These are phyloP conservation scores for Tamias sibiricus DNA, from an alignment of 2,113 vertebrate species.

Conservation along the genomic window DNA sequence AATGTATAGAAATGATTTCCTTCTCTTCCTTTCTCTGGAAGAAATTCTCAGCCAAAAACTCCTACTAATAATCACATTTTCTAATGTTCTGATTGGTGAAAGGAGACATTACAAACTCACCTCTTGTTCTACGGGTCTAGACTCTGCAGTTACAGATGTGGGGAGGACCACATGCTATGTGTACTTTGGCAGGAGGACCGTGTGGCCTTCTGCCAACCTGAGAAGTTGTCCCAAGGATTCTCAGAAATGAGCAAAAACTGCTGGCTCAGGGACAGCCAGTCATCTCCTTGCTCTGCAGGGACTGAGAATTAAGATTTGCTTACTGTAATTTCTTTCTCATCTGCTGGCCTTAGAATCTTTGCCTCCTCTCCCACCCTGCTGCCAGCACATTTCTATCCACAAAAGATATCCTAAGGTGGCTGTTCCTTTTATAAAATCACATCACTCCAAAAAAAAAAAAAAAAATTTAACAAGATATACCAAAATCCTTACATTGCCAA, in stretches of 20 bases:
- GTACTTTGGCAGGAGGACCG: slow-evolving; percentile 63
- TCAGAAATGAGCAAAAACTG: slow-evolving; percentile 75
- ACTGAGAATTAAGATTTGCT: not conserved
- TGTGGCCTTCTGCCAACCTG: slow-evolving; percentile 48
- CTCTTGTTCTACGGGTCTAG: slow-evolving; percentile 37
- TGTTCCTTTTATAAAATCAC: not conserved
- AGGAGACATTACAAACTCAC: slow-evolving; percentile 1
- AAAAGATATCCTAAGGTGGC: not conserved
- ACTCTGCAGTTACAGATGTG: slow-evolving; percentile 34
- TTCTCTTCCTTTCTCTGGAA: not conserved
- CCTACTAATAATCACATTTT: slow-evolving; percentile 43
- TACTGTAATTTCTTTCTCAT: slow-evolving; percentile 54
- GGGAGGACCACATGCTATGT: slow-evolving; percentile 53
- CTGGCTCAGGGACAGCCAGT: slow-evolving; percentile 45
- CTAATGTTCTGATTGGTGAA: slow-evolving; percentile 28
- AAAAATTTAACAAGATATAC: not conserved
- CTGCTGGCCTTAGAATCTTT: not conserved
- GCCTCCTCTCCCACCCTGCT: not conserved
- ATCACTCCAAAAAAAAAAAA: slow-evolving; percentile 9
- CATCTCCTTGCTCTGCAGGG: not conserved
- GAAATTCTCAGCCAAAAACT: slow-evolving; percentile 7
- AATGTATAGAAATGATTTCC: slow-evolving; percentile 13
- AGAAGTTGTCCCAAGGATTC: slow-evolving; percentile 67
- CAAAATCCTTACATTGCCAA: not conserved
- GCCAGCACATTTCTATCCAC: slow-evolving; percentile 9